phyloP scores from a whole-genome alignment of 2,797 vertebrate species.

The Oceanodroma leucorhoa region DNA sequence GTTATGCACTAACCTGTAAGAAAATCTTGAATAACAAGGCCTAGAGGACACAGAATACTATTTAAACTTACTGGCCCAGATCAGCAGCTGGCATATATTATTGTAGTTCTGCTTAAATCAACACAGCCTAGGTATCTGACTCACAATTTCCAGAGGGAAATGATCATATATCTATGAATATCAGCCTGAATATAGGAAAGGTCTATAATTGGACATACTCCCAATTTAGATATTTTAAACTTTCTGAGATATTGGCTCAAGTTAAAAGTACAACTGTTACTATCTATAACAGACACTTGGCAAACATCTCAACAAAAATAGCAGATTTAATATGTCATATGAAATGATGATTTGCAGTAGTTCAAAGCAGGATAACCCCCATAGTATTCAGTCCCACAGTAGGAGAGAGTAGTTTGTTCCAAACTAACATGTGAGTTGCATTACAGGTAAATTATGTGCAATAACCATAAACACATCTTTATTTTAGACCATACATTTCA shows the following conservation, averaged over 20 bases:
- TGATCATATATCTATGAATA: neutral
- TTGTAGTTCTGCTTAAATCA: constrained; percentile 14
- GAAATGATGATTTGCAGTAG: neutral
- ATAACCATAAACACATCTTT: neutral
- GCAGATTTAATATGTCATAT: neutral
- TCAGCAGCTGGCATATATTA: neutral
- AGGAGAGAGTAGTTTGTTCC: neutral
- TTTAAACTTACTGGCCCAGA: neutral
- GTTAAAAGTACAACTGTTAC: constrained; percentile 12
- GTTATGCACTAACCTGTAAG: neutral
- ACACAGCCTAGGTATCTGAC: neutral
- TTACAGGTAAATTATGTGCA: neutral
- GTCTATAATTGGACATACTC: neutral
- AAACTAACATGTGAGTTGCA: neutral
- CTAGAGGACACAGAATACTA: neutral
- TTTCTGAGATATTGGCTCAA: constrained; percentile 2
- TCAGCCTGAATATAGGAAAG: neutral
- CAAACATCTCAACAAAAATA: constrained; percentile 15
- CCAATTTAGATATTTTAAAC: constrained; percentile 17
- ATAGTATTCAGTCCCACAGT: neutral
- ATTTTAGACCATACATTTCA: neutral
- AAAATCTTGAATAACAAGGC: neutral
- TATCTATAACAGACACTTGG: neutral
- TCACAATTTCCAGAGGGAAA: constrained; percentile 28
- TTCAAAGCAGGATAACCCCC: neutral